Percentiles rank a stretch among this genome's conserved stretches.
Conservation (phyloP, 2,113 vertebrate species). For the Pongo pygmaeus region DNA sequence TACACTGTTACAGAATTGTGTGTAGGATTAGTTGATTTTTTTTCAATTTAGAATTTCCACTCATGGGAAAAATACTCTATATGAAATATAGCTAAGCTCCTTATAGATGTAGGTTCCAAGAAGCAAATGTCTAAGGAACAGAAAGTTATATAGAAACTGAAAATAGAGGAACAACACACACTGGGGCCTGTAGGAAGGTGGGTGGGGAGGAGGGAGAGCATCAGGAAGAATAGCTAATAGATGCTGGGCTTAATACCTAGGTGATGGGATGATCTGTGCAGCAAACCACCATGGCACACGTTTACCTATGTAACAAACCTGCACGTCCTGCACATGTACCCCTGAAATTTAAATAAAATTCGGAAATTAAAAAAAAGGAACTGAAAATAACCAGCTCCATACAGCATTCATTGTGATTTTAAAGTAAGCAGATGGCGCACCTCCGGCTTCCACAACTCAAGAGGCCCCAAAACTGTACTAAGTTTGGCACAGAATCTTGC, state of each 20-base stretch:
- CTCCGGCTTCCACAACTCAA: neutral
- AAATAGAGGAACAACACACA: too few relatives aligned
- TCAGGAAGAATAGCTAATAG: too few relatives aligned
- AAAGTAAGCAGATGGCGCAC: neutral
- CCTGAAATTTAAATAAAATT: too few relatives aligned
- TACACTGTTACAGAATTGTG: neutral
- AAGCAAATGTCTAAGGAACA: neutral
- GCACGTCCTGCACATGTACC: too few relatives aligned
- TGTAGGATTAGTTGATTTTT: neutral
- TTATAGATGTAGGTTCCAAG: neutral
- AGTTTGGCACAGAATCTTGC: neutral
- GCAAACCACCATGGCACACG: too few relatives aligned
- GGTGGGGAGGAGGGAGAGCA: too few relatives aligned
- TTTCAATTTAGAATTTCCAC: neutral
- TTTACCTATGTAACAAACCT: too few relatives aligned
- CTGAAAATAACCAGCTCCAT: neutral
- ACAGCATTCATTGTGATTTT: neutral
- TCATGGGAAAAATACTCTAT: neutral
- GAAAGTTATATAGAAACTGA: neutral
- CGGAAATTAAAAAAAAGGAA: neutral
- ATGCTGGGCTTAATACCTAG: too few relatives aligned
- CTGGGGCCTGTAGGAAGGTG: too few relatives aligned
- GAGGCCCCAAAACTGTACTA: neutral
- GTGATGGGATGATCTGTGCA: too few relatives aligned
- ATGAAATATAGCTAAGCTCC: neutral